These are phyloP conservation scores for Arbacia lixula DNA, from an alignment of 53 echinoderm and acorn worm genomes.

Conservation along the genomic window DNA sequence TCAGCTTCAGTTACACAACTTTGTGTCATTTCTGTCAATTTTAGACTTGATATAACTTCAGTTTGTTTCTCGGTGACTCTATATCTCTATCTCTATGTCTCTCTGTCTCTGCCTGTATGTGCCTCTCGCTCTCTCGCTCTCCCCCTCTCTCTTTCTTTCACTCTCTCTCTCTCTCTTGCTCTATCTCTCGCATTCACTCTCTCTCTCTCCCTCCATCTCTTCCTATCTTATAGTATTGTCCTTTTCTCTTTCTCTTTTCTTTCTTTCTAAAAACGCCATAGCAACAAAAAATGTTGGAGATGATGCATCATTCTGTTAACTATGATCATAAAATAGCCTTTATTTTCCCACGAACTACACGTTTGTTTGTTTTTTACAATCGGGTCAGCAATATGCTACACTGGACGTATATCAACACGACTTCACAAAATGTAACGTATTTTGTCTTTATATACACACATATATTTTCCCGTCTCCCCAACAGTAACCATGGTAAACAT, in stretches of 20 bases:
- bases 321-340: conserved; percentile 58
- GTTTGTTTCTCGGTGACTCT: no score
- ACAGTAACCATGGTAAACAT: no score
- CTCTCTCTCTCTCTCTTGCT: no score
- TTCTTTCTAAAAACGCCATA: neutral
- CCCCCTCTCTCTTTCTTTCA: no score
- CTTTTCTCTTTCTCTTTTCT: neutral
- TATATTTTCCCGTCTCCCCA: neutral
- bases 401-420: conserved; percentile 22
- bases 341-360: conserved; percentile 40
- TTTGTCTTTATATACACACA: conserved; percentile 49
- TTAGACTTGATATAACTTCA: no score
- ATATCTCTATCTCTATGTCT: no score
- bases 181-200: neutral
- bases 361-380: conserved; percentile 2
- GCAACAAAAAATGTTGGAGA: neutral
- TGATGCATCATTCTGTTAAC: no score
- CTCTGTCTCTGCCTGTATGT: no score
- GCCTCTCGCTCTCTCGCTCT: no score
- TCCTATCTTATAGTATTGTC: no score
- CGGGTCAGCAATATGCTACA: conserved; percentile 40
- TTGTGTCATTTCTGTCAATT: no score
- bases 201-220: neutral
- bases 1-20: no score
- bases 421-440: conserved; percentile 17